These are phyloP conservation scores for Pseudomyrmex pallidus DNA, from an alignment of 1,140 invertebrate genomes.

Conservation along the genomic window DNA sequence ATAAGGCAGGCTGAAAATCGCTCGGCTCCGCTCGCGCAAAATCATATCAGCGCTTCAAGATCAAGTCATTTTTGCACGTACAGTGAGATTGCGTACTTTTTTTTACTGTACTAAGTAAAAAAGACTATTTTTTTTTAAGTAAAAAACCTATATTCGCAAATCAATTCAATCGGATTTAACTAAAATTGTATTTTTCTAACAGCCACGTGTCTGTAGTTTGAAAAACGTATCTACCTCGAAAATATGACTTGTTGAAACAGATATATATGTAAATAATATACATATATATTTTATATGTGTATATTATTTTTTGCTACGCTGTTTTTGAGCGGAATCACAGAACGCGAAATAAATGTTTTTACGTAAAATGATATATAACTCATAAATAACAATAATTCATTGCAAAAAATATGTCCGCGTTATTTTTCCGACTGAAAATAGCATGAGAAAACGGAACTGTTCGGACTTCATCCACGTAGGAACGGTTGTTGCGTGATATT, in stretches of 20 bases:
- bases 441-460: background rate
- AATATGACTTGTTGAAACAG: background rate
- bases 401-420: background rate
- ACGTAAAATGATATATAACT: too few species aligned
- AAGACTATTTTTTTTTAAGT: background rate
- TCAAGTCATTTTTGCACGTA: conserved; percentile 37
- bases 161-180: background rate
- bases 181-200: background rate
- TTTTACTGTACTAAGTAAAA: conserved; percentile 5
- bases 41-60: conserved; percentile 14
- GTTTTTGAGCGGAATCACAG: too few species aligned
- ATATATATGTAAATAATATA: background rate
- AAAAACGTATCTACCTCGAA: background rate
- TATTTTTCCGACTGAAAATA: background rate
- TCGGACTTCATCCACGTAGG: background rate
- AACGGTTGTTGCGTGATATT: background rate
- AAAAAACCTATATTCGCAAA: background rate
- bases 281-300: background rate
- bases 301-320: too few species aligned
- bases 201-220: background rate
- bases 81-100: conserved; percentile 2
- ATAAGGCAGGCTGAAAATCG: conserved; percentile 41
- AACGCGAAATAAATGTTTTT: too few species aligned
- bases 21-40: conserved; percentile 13
- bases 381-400: too few species aligned